Evolutionary conservation across 30 jellyfish, hydroid and myxozoan genomes (phyloP), one percentile per base, ranked within the genome.

Genomic region (Cassiopea andromeda): DNA sequence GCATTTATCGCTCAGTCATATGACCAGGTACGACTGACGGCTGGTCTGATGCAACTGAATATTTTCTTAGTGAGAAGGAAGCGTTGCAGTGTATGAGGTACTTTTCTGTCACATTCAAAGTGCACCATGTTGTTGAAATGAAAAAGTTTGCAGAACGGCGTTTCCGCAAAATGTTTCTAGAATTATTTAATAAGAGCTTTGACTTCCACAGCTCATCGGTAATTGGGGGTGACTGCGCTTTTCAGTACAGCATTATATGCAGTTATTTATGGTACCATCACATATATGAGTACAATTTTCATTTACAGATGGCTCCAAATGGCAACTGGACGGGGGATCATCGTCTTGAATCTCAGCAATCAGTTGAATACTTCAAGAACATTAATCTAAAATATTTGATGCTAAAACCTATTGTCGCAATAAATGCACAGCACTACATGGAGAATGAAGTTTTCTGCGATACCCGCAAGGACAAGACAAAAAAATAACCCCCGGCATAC

Each of bases 251-350:
- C 48, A 70, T 83, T 6, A 45, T 83, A 15, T 68, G 92, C 48
- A 83, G 68, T 57, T 88, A 88, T 81, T 44, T 88, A 10, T 88
- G 89, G 89, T 68, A 81, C 60, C 44, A 18, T 44, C 92, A 88
- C 75, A 90, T 88, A 59, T 75, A 88, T 50, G 92, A 88, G n/a
- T 80, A 88, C 66, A 73, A 80, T 57, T 88, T 54, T 17, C 95
- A 69, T 44, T 45, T 88, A 38, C 94, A 88, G 69, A 64, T 59
- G 93, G 85, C 49, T 7, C 95, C 92, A 18, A 91, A 88, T 88
- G 85, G 71, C 66, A 68, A 69, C 94, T 83, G 85, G 85, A 0
- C 44, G 7, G 92, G 92, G 50, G 54, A 69, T 46, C n/a, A 43
- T 1, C 43, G 95, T 46, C 57, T 58, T 27, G 58, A 90, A 38